A percentile compares a stretch with the other conserved stretches of the same genome.
These are phyloP conservation scores for Heliconius hermathena DNA, from an alignment of 1,140 invertebrate species.

Conservation along the genomic window DNA sequence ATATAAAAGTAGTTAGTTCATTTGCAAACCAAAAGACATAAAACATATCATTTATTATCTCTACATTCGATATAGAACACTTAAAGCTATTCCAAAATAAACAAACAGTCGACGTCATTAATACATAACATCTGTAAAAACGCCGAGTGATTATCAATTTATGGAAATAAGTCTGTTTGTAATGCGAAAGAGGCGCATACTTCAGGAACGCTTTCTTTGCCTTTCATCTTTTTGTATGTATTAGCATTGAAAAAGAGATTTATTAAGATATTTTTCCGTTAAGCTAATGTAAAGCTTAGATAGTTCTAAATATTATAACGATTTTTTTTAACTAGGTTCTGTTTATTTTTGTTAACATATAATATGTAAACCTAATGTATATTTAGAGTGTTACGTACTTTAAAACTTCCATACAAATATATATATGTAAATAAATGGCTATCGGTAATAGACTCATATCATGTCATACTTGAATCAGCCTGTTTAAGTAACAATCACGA, in stretches of 20 bases:
- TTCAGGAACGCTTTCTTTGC: constrained; percentile 20
- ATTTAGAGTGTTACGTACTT: too few relatives aligned
- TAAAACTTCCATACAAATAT: too few relatives aligned
- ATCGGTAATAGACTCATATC: too few relatives aligned
- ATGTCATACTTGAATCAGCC: too few relatives aligned
- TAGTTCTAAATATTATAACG: not conserved
- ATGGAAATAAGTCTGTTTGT: constrained; percentile 13
- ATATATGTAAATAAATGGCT: too few relatives aligned
- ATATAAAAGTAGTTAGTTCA: too few relatives aligned
- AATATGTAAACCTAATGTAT: too few relatives aligned
- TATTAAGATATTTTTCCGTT: not conserved
- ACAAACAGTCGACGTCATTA: not conserved
- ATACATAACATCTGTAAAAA: not conserved
- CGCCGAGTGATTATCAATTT: not conserved
- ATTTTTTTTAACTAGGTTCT: not conserved
- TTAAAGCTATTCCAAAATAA: not conserved
- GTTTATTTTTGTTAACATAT: not conserved
- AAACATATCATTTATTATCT: too few relatives aligned
- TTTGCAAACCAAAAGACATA: too few relatives aligned
- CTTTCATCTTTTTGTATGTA: constrained; percentile 10
- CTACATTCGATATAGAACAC: too few relatives aligned
- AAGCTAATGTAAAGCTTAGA: not conserved
- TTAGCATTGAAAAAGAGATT: constrained; percentile 9
- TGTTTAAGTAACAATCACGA: too few relatives aligned
- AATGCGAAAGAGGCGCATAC: constrained; percentile 19